phyloP scores from a whole-genome alignment of 2,113 vertebrate genomes.

The Eptatretus burgeri region DNA sequence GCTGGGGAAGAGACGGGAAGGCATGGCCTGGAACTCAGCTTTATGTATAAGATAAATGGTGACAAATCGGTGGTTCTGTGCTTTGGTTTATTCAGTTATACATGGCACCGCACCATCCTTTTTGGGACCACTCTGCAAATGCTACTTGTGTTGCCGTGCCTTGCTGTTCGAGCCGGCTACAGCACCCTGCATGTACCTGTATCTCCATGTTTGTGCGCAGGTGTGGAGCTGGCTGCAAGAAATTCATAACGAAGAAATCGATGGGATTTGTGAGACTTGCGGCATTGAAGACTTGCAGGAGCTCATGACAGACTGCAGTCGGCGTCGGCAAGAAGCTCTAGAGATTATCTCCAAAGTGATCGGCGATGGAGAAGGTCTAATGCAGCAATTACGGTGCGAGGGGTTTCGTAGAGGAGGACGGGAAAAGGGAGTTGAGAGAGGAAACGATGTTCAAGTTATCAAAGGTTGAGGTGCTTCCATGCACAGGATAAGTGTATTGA shows the following conservation, averaged over 20 bases:
- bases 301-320: slow-evolving; percentile 91
- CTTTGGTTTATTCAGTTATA: no score
- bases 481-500: no score
- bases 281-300: slow-evolving; percentile 80
- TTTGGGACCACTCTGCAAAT: no score
- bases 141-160: no score
- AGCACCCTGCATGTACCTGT: slow-evolving; percentile 8
- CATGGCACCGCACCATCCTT: no score
- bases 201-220: slow-evolving; percentile 23
- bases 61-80: no score
- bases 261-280: slow-evolving; percentile 56
- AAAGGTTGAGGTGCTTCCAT: no score
- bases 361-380: slow-evolving; percentile 87
- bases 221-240: slow-evolving; percentile 99
- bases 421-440: not conserved
- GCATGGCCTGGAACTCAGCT: no score
- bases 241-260: slow-evolving; percentile 82
- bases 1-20: no score
- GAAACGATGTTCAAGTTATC: no score
- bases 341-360: slow-evolving; percentile 88
- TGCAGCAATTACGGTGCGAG: slow-evolving; percentile 77
- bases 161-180: no score
- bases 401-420: not conserved
- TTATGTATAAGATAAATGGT: no score
- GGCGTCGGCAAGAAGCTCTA: slow-evolving; percentile 76